These are phyloP conservation scores for Tenthredo scrophulariae DNA, from an alignment of 2,888 invertebrate species.

Conservation along the genomic window DNA sequence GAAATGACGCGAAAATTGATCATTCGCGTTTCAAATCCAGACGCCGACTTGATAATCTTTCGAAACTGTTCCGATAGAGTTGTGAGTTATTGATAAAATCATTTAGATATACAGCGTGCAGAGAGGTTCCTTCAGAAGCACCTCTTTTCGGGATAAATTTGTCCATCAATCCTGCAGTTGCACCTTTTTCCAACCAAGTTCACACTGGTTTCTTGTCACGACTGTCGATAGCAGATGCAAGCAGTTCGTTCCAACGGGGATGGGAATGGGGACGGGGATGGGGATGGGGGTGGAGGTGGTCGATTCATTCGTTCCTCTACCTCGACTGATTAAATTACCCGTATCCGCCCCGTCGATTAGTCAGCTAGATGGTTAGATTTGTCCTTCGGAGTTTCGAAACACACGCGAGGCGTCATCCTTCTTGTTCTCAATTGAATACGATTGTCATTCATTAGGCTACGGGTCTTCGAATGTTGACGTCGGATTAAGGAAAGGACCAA, in stretches of 20 bases:
- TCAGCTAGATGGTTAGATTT: neutral
- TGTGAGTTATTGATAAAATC: neutral
- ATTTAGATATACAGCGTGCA: neutral
- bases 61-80: neutral
- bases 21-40: neutral
- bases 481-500: neutral
- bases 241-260: constrained; percentile 55
- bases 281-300: neutral
- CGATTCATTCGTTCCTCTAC: constrained; percentile 52
- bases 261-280: too few relatives aligned
- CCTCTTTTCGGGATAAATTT: neutral
- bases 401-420: constrained; percentile 3
- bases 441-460: neutral
- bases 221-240: constrained; percentile 70
- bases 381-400: neutral
- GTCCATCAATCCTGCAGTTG: neutral
- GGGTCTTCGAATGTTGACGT: neutral
- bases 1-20: too few relatives aligned
- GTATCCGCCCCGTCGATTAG: constrained; percentile 31
- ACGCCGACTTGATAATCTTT: neutral
- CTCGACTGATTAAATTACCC: constrained; percentile 22
- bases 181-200: constrained; percentile 27
- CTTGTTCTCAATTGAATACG: neutral
- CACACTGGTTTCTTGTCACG: constrained; percentile 14
- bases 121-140: neutral